Base-by-base conservation (phyloP, 1,140 invertebrate genomes). In the Trachymyrmex septentrionalis region DNA sequence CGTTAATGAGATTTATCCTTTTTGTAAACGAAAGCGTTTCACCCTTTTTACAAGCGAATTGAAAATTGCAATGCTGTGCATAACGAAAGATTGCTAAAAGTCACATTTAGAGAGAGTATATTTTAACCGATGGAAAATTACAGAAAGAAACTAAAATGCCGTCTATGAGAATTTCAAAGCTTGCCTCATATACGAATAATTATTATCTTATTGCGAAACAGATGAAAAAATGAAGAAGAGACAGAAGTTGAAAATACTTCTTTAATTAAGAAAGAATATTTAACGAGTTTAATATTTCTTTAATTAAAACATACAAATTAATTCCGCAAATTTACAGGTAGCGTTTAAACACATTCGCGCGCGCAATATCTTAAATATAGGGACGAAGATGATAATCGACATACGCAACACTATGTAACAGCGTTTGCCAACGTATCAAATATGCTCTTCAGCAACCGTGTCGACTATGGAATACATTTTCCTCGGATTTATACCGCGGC, bases 381-480 rank as follows among this genome's bases (percentile, higher is more conserved):
- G 27, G 14, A n/a, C 24, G 64, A 14, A 80, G 9, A 16, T 72
- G 24, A 71, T 57, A 59, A 82, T 82, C 50, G 50, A 50, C 34
- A 59, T 14, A 44, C 21, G 4, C 30, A 27, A n/a, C 10, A 10
- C 1, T 72, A 61, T 2, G 53, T 82, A 44, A n/a, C n/a, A 61
- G 3, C 80, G 24, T 50, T 81, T 24, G 38, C 55, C 73, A 24
- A 38, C 19, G 27, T 50, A 78, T 78, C 38, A 75, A 63, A 50
- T 84, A 84, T 84, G 80, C 44, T 61, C 80, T 84, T 84, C 80
- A 75, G 69, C 69, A 69, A 53, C 16, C 77, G n/a, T 44, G 34
- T 57, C 64, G 78, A 57, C 66, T 16, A 21, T 44, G 24, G 69
- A 63, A 84, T 75, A 75, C 69, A 84, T 84, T 84, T 84, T 61